A percentile compares a stretch with the other conserved stretches of the same genome.
These are phyloP conservation scores for Amphiduros pacificus DNA, from an alignment of 2,888 invertebrate species.

Conservation along the genomic window DNA sequence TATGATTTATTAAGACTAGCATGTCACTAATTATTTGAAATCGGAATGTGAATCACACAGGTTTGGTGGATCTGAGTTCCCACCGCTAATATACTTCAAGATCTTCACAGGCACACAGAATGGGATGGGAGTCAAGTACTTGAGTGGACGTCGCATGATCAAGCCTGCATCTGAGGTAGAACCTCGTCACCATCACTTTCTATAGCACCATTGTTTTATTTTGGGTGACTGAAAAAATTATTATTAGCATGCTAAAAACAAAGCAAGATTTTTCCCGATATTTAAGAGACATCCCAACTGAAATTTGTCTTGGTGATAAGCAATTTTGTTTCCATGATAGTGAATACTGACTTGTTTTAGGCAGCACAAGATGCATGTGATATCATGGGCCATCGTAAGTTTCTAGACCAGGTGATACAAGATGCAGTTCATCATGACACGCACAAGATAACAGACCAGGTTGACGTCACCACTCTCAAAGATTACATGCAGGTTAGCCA, in stretches of 20 bases:
- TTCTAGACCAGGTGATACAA: constrained; percentile 54
- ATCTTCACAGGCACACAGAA: constrained; percentile 40
- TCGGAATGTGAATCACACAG: constrained; percentile 31
- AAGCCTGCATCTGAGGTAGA: constrained; percentile 54
- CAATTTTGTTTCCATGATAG: no score
- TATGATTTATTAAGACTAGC: no score
- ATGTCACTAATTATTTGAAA: no score
- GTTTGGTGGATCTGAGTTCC: constrained; percentile 58
- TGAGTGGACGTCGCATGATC: constrained; percentile 55
- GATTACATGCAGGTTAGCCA: constrained; percentile 58
- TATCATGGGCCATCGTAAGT: constrained; percentile 55
- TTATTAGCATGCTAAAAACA: not conserved
- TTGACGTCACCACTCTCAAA: constrained; percentile 57
- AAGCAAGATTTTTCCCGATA: no score
- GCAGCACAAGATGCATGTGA: constrained; percentile 56
- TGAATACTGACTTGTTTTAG: constrained; percentile 30
- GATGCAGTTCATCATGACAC: constrained; percentile 51
- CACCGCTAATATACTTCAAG: constrained; percentile 59
- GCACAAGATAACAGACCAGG: constrained; percentile 49
- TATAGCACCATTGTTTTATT: no score
- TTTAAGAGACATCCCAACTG: no score
- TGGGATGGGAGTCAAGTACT: constrained; percentile 49
- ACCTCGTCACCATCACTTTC: no score
- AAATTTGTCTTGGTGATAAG: no score
- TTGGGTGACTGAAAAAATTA: no score